These are phyloP conservation scores for Huso huso DNA, from an alignment of 2,797 vertebrate species.

Conservation along the genomic window DNA sequence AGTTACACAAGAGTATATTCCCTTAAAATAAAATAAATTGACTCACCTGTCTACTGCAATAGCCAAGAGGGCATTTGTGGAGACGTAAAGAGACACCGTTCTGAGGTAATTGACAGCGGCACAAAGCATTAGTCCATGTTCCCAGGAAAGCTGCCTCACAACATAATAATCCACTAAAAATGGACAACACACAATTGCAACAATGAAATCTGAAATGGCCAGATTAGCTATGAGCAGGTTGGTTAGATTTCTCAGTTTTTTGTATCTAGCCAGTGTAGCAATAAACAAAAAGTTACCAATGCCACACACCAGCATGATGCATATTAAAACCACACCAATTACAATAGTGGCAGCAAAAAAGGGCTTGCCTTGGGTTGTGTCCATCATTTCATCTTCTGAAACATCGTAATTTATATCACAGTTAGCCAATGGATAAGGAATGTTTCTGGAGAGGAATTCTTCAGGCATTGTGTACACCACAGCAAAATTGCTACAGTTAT, in stretches of 20 bases:
- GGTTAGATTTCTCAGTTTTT: conserved; percentile 89
- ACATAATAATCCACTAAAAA: conserved; percentile 97
- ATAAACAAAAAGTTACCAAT: conserved; percentile 91
- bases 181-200: conserved; percentile 89
- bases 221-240: conserved; percentile 93
- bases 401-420: conserved; percentile 74
- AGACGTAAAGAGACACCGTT: conserved; percentile 89
- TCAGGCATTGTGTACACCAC: conserved; percentile 23
- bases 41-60: conserved; percentile 90
- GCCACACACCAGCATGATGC: conserved; percentile 91
- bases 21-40: conserved; percentile 41
- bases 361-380: conserved; percentile 78
- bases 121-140: conserved; percentile 81
- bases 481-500: conserved; percentile 42
- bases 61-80: conserved; percentile 88
- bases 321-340: conserved; percentile 73
- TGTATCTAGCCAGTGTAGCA: conserved; percentile 75
- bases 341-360: conserved; percentile 85
- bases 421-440: conserved; percentile 53
- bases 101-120: conserved; percentile 85
- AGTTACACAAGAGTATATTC: no score
- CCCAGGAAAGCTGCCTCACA: conserved; percentile 86
- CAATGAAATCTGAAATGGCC: conserved; percentile 91
- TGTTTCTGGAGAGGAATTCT: conserved; percentile 34
- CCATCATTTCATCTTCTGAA: conserved; percentile 70